Conservation (phyloP, 2,113 vertebrate species). For the Nothoprocta pentlandii region DNA sequence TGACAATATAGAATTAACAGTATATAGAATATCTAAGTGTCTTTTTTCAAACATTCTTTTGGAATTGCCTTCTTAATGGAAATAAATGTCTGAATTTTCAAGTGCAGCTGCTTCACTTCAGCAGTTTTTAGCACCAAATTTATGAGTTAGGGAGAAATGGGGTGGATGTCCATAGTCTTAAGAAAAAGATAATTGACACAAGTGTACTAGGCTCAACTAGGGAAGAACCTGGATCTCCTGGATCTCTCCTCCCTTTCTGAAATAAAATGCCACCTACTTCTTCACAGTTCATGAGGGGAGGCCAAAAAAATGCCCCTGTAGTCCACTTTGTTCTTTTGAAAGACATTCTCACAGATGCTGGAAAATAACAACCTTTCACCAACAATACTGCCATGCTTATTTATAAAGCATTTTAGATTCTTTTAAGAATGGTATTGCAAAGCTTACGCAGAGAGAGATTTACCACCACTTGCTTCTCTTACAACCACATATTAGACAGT, state of each 20-base stretch:
- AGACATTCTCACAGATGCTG: background rate
- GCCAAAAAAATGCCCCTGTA: background rate
- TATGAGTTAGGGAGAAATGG: background rate
- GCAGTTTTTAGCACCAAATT: background rate
- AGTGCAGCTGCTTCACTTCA: background rate
- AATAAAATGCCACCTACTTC: background rate
- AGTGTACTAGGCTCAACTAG: background rate
- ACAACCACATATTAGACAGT: background rate
- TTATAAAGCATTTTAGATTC: background rate
- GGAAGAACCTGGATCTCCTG: background rate
- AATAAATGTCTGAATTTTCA: background rate
- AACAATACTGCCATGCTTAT: background rate
- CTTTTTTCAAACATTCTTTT: background rate
- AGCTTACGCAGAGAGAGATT: background rate
- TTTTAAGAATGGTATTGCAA: background rate
- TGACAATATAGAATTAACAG: background rate
- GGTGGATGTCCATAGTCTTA: background rate
- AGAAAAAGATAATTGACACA: background rate
- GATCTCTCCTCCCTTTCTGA: background rate
- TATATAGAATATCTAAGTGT: background rate
- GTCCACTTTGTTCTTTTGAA: background rate
- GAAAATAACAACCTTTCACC: background rate
- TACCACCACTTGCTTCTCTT: background rate
- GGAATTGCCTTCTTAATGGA: background rate
- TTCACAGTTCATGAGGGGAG: accelerated